These are phyloP conservation scores for Metellina segmentata DNA, from an alignment of 2,888 invertebrate genomes.

Conservation along the genomic window DNA sequence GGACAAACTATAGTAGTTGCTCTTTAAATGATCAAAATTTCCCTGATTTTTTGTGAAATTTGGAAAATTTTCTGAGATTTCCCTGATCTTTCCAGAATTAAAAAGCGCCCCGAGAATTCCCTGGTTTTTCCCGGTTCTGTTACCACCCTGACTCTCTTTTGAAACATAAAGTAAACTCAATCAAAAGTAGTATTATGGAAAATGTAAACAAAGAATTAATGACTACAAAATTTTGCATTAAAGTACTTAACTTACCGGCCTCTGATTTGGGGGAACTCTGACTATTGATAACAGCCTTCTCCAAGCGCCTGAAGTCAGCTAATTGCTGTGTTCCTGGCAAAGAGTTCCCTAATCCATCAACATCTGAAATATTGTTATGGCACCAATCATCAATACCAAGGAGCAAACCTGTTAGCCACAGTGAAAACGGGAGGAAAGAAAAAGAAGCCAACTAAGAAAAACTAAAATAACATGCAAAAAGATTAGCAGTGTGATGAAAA, in stretches of 20 bases:
- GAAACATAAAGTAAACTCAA: too few relatives aligned
- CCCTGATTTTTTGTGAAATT: too few relatives aligned
- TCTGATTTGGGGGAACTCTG: conserved; percentile 87
- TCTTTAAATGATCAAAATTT: too few relatives aligned
- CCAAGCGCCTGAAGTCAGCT: conserved; percentile 92
- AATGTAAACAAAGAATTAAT: too few relatives aligned
- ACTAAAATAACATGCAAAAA: conserved; percentile 7
- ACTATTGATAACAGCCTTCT: conserved; percentile 87
- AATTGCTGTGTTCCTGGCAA: conserved; percentile 87
- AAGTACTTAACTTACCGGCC: conserved; percentile 84
- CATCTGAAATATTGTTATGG: conserved; percentile 83
- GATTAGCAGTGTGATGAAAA: neutral
- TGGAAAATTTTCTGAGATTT: too few relatives aligned
- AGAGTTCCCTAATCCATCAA: conserved; percentile 90
- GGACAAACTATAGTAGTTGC: too few relatives aligned
- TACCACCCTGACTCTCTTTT: too few relatives aligned
- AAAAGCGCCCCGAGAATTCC: too few relatives aligned
- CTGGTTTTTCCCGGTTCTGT: too few relatives aligned
- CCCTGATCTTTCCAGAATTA: too few relatives aligned
- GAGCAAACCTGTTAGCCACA: conserved; percentile 64
- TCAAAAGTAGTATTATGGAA: too few relatives aligned
- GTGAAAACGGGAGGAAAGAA: conserved; percentile 23
- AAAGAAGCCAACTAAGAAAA: conserved; percentile 65
- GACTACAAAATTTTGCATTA: too few relatives aligned
- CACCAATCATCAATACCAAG: conserved; percentile 75